Evolutionary conservation across 2,888 invertebrate genomes (phyloP), one percentile per base, ranked within the genome.

Genomic region (Tenodera sinensis): DNA sequence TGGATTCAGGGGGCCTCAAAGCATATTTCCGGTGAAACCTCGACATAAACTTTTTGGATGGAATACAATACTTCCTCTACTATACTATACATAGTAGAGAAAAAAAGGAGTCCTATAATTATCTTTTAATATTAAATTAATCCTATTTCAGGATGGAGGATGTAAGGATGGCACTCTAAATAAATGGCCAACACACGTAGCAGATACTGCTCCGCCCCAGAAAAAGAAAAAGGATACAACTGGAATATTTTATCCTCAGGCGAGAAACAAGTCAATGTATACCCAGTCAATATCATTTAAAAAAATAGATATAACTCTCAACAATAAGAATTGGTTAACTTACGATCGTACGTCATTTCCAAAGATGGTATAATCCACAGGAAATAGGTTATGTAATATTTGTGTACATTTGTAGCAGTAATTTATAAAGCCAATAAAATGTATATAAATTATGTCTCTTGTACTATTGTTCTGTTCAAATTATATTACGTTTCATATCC

Each of bases 151-250:
- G 91, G 92, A 92, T 30, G 93, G 93, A 3, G 93, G 94, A 47
- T 92, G 92, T 89, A 92, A 93, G 89, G 93, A 91, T 14, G 94
- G 94, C 9, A 93, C 93, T 89, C 94, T 94, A 91, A 90, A 91
- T 83, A 92, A 92, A 90, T 94, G 92, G 90, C 94, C 94, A 0
- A 89, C 89, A 81, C 92, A 93, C 90, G 90, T 90, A 42, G 91
- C 91, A 54, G 86, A 83, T 15, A 25, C 27, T 28, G 12, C 81
- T 34, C 27, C 87, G 34, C 8, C 25, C 6, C 87, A 30, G 30
- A 86, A 27, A 34, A 20, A 30, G 81, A n/a, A 83, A 47, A 30
- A 25, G 83, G 15, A 3, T 1, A n/a, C 54, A n/a, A 12, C 12
- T 25, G 30, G 30, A 47, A 6, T 85, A n/a, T 85, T 85, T 54